Conservation (phyloP, 2,888 invertebrate genomes). For the Dryomyza anilis region DNA sequence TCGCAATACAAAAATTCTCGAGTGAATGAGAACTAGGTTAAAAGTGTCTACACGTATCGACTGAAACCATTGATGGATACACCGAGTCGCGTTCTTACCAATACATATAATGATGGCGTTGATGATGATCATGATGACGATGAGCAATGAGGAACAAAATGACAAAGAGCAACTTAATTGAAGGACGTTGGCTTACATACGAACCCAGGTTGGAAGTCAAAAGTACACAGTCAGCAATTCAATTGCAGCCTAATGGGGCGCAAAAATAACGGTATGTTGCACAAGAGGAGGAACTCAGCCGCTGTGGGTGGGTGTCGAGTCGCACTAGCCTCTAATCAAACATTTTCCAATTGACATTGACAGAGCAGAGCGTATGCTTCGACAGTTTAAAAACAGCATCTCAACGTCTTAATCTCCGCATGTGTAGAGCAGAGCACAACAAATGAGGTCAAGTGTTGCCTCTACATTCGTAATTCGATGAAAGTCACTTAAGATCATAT, state of each 20-base stretch:
- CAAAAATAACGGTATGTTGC: not conserved
- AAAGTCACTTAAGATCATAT: no score
- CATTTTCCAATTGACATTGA: conserved; percentile 25
- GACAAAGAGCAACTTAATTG: conserved; percentile 25
- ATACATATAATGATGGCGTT: no score
- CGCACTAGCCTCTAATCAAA: conserved; percentile 13
- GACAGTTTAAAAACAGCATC: not conserved
- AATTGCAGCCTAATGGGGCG: not conserved
- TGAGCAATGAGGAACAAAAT: conserved; percentile 6
- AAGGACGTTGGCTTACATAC: conserved; percentile 6
- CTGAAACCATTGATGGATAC: no score
- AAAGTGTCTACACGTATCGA: not conserved
- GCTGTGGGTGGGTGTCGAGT: conserved; percentile 1
- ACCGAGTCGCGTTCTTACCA: no score
- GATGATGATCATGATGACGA: not conserved
- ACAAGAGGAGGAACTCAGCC: no score
- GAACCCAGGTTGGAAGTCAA: not conserved
- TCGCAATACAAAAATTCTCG: not conserved
- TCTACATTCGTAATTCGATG: no score
- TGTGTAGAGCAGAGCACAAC: not conserved
- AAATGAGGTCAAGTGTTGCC: conserved; percentile 1
- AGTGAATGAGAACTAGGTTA: not conserved
- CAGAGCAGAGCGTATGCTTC: conserved; percentile 7
- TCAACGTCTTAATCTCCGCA: not conserved
- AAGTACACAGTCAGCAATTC: conserved; percentile 16